Evolutionary conservation across 2,797 vertebrate species (phyloP), one percentile per base, ranked within the genome.

Genomic region (Scolopax rusticola): DNA sequence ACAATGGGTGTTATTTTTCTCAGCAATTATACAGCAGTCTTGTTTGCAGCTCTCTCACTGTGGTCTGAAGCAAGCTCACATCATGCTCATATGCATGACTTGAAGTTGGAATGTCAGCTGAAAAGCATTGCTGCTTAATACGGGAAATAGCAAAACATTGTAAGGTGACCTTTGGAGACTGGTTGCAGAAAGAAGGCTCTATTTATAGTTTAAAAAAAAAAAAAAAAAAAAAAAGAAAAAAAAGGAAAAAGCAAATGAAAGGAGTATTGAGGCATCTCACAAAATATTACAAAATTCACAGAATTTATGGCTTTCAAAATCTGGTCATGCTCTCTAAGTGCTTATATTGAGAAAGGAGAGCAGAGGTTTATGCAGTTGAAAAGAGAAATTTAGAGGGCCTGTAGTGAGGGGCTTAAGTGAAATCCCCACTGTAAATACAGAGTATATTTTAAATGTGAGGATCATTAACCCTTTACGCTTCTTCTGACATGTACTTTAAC

Each of bases 101-200:
- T 95, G 93, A 95, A 93, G 95, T 90, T 92, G 90, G 95, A 97
- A 96, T 96, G 96, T 95, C 96, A 97, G 93, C 91, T 91, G 96
- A 94, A 97, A 97, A 97, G 89, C 95, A 90, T 70, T 95, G 93
- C 92, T 92, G 95, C 93, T 93, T 97, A 94, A 93, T 95, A 93
- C 5, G 50, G 90, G 94, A 97, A 93, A 93, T 59, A 93, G 53
- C 64, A 90, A 95, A 96, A 89, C 76, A 92, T 60, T 75, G n/a
- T 45, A 50, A 90, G 93, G 93, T 97, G 95, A 97, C 96, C 94
- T 97, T 88, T 84, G 92, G 90, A 95, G 91, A 91, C 71, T 92
- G 83, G 88, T 93, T 97, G 63, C 87, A 93, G 61, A 90, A 87
- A 84, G 8, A 21, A 56, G n/a, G 61, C 73, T 77, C 16, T 86